Evolutionary conservation across 2,797 vertebrate genomes (phyloP), one percentile per base, ranked within the genome.

Genomic region (Enteromius paludinosus): DNA sequence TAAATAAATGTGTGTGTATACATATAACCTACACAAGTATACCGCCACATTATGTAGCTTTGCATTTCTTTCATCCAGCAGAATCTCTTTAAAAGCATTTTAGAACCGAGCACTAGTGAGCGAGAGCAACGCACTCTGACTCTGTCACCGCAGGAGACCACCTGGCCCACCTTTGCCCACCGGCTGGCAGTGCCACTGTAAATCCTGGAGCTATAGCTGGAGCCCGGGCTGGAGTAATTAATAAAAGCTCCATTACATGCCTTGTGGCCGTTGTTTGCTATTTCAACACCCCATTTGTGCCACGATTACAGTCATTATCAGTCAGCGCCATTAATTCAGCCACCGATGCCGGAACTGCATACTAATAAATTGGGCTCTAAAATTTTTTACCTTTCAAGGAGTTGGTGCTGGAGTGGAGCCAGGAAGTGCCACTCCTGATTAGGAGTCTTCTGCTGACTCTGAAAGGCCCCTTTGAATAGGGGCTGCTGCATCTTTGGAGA

Each of bases 211-310:
- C 90, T 33, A 30, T 91, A 85, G 91, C 91, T 92, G 91, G 87
- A 91, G 92, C 92, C 92, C 90, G 87, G 86, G 92, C 91, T 92
- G 61, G 88, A 91, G 91, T 95, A 95, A 95, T 95, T 95, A 95
- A 95, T 95, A 95, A 96, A 95, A 95, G 92, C 93, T 93, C 94
- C 93, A 95, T 95, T 95, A 95, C 95, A 95, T 95, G 94, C 93
- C 93, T 95, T 93, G 93, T 95, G 94, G 94, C 93, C 91, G 94
- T 96, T 96, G 95, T 95, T 95, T 96, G 94, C 94, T 95, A 95
- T 95, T 95, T 95, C 94, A 96, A 96, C 94, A 95, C 94, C 94
- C 94, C 94, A 95, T 96, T 96, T 96, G 94, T 95, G 94, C 94
- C 92, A 94, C 94, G 92, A 95, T 95, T 96, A 95, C 94, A 94